These are phyloP conservation scores for Globia sparganii DNA, from an alignment of 2,888 invertebrate species.

Conservation along the genomic window DNA sequence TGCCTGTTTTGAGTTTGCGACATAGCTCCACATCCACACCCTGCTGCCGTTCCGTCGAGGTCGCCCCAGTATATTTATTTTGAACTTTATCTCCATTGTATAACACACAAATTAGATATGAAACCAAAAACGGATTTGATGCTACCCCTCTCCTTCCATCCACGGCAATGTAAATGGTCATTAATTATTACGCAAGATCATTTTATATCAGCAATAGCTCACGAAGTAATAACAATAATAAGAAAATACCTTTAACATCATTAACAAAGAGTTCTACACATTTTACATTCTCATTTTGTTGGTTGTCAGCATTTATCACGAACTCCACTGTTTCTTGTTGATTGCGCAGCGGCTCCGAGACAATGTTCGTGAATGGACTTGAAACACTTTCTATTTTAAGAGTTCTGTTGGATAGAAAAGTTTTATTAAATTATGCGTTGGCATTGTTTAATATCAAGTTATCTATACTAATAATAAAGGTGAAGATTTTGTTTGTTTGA, in stretches of 20 bases:
- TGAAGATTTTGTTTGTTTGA: background rate
- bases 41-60: background rate
- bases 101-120: background rate
- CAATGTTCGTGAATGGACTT: slow-evolving; percentile 45
- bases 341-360: slow-evolving; percentile 33
- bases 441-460: background rate
- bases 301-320: slow-evolving; percentile 47
- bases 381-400: slow-evolving; percentile 49
- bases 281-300: slow-evolving; percentile 43
- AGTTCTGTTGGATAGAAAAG: slow-evolving; percentile 33
- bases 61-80: background rate
- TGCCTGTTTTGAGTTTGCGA: background rate
- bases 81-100: background rate
- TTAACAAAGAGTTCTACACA: slow-evolving; percentile 42
- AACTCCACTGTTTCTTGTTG: slow-evolving; percentile 61
- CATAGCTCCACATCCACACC: background rate
- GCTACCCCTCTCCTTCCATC: background rate
- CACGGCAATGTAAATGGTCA: background rate
- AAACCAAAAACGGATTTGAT: background rate
- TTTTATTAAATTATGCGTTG: background rate
- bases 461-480: background rate
- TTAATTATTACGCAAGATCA: background rate
- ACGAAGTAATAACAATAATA: slow-evolving; percentile 5
- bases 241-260: slow-evolving; percentile 48
- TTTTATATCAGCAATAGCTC: background rate